Conservation (phyloP, 1,140 invertebrate genomes). For the Sycobia sp. region DNA sequence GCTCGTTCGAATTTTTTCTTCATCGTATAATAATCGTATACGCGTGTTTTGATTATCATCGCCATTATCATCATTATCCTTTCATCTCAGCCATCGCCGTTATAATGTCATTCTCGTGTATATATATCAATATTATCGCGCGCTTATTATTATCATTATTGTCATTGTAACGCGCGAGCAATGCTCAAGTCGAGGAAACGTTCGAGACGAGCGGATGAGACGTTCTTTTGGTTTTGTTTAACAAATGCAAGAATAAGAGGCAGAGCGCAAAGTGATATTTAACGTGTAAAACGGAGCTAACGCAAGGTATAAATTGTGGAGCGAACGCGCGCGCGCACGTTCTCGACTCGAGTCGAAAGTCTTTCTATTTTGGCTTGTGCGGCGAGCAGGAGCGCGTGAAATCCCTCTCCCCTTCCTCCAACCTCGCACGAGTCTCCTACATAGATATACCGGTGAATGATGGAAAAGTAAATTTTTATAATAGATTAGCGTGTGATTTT, state of each 20-base stretch:
- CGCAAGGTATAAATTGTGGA: no score
- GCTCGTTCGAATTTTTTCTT: slow-evolving; percentile 7
- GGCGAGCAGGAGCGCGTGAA: neutral
- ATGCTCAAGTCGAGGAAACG: no score
- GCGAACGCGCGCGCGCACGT: neutral
- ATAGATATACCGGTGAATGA: no score
- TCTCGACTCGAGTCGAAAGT: slow-evolving; percentile 7
- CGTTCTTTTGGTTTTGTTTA: no score
- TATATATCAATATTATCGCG: neutral
- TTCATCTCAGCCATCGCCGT: no score
- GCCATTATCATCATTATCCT: slow-evolving; percentile 8
- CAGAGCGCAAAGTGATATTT: no score
- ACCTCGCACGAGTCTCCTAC: neutral
- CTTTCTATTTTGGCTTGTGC: no score
- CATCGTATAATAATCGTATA: no score
- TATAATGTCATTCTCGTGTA: slow-evolving; percentile 14
- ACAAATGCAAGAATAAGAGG: no score
- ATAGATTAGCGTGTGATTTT: slow-evolving; percentile 35
- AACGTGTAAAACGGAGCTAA: no score
- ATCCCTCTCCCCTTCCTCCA: neutral
- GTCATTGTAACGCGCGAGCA: no score
- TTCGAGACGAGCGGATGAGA: no score
- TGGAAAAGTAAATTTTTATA: slow-evolving; percentile 22
- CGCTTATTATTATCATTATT: neutral
- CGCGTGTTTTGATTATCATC: slow-evolving; percentile 4